These are phyloP conservation scores for Metaphire vulgaris DNA, from an alignment of 1,140 invertebrate species.

Conservation along the genomic window DNA sequence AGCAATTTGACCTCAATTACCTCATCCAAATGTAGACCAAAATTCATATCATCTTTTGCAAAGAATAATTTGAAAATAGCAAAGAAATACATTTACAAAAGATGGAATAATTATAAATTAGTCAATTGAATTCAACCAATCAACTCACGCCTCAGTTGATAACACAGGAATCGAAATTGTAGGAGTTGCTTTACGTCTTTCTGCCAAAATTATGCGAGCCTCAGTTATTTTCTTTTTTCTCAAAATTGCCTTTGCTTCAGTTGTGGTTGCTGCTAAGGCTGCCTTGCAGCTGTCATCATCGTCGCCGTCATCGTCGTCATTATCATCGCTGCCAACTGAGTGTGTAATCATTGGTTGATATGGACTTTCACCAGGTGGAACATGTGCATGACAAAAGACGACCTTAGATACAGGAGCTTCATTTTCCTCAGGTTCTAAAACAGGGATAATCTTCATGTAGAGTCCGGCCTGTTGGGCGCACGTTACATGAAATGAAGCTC, in stretches of 20 bases:
- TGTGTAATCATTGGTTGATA: slow-evolving; percentile 24
- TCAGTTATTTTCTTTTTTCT: slow-evolving; percentile 65
- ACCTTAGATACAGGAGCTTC: slow-evolving; percentile 41
- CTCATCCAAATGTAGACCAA: too few species aligned
- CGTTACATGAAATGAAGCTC: slow-evolving; percentile 74
- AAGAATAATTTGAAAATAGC: too few species aligned
- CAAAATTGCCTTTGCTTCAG: slow-evolving; percentile 43
- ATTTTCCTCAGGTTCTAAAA: slow-evolving; percentile 39
- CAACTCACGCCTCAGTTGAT: slow-evolving; percentile 65
- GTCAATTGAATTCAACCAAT: too few species aligned
- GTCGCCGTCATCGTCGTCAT: not conserved
- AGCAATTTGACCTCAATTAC: too few species aligned
- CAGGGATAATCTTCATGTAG: slow-evolving; percentile 87
- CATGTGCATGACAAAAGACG: slow-evolving; percentile 90
- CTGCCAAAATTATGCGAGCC: slow-evolving; percentile 68
- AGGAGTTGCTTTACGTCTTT: slow-evolving; percentile 80
- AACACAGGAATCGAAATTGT: slow-evolving; percentile 90
- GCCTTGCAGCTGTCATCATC: slow-evolving; percentile 15
- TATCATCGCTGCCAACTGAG: not conserved
- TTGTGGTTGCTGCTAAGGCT: slow-evolving; percentile 8
- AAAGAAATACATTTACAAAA: too few species aligned
- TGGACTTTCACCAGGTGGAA: slow-evolving; percentile 58
- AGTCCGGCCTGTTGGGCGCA: slow-evolving; percentile 94
- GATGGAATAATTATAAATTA: too few species aligned
- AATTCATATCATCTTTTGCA: too few species aligned